These are phyloP conservation scores for Nothoprocta perdicaria DNA, from an alignment of 2,113 vertebrate species.

Conservation along the genomic window DNA sequence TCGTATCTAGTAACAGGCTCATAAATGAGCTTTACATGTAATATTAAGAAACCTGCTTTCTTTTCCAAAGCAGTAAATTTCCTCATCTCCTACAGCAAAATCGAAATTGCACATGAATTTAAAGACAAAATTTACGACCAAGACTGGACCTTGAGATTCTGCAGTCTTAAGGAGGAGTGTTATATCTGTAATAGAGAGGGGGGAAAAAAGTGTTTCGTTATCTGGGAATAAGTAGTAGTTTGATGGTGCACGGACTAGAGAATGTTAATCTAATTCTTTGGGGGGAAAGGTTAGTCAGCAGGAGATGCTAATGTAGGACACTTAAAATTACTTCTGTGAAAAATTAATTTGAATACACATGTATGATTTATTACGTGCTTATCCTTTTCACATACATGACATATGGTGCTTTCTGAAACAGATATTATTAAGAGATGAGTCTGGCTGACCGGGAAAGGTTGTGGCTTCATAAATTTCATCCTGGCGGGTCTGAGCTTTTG, in stretches of 20 bases:
- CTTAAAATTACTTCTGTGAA: conserved; percentile 25
- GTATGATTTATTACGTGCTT: not conserved
- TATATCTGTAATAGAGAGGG: not conserved
- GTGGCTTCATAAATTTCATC: not conserved
- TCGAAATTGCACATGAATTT: not conserved
- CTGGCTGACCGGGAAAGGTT: not conserved
- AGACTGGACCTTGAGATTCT: not conserved
- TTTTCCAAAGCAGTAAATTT: not conserved
- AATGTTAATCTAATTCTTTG: not conserved
- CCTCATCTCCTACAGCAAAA: not conserved
- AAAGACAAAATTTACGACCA: not conserved
- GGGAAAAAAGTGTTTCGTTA: not conserved
- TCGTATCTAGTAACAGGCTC: not conserved
- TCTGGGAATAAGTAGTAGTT: not conserved
- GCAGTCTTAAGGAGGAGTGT: not conserved
- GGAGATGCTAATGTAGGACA: not conserved
- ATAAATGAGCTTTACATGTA: not conserved
- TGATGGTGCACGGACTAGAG: not conserved
- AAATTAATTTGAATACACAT: conserved; percentile 3
- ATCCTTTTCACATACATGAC: not conserved
- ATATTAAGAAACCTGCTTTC: not conserved
- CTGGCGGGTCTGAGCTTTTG: not conserved
- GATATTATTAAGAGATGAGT: not conserved
- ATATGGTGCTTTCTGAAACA: not conserved
- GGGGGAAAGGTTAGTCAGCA: not conserved